Evolutionary conservation across 1,140 invertebrate genomes (phyloP), one percentile per base, ranked within the genome.

Genomic region (Bactericera cockerelli): DNA sequence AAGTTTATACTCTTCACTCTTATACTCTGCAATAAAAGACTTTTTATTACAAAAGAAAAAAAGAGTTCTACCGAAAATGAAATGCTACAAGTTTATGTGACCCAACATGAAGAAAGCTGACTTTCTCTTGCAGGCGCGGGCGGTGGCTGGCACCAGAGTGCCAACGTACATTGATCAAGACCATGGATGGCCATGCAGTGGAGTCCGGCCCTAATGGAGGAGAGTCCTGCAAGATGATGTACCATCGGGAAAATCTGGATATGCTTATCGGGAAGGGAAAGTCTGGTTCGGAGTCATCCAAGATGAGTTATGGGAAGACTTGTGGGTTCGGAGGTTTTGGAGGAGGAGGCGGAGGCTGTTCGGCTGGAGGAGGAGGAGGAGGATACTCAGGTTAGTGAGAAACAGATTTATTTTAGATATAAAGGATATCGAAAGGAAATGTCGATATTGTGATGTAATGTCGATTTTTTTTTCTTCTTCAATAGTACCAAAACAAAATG

Each of bases 331-430:
- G 77, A 58, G 89, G 90, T 1, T 91, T 90, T 61, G 89, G 90
- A 0, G 89, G 89, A 0, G 89, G 90, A 0, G 88, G 88, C 1
- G 90, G 80, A 1, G 80, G 77, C 8, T 83, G 81, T 64, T 67
- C 71, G 2, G 75, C 76, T 36, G 82, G 82, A 0, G 83, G 85
- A 4, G 85, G 84, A 10, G 85, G 83, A 2, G 86, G 82, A 22
- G 87, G 80, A 60, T 88, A 78, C 66, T 68, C 77, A 62, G 80
- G 79, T 79, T 66, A 71, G 70, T n/a, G n/a, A n/a, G n/a, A n/a
- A n/a, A n/a, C n/a, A n/a, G n/a, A n/a, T n/a, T n/a, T n/a, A n/a
- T n/a, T n/a, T n/a, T n/a, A n/a, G n/a, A n/a, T n/a, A n/a, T n/a
- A n/a, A n/a, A n/a, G n/a, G n/a, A n/a, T n/a, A n/a, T n/a, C n/a